Conservation (phyloP, 2,888 invertebrate genomes). For the Chromoteleia sp. region DNA sequence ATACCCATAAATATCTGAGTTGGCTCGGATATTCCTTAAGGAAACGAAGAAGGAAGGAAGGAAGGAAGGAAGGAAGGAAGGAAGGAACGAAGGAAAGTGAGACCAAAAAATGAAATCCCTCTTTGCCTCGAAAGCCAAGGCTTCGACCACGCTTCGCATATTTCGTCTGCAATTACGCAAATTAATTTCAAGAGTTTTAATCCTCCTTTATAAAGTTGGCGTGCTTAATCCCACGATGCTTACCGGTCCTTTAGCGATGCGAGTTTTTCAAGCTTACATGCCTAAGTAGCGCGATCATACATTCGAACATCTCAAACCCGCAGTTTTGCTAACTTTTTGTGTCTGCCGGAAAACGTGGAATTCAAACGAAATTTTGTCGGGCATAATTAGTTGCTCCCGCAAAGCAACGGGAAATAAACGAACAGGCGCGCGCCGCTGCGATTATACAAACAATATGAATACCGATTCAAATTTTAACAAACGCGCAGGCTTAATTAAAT, state of each 20-base stretch:
- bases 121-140: constrained; percentile 22
- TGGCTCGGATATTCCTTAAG: too few relatives aligned
- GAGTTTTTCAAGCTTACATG: constrained; percentile 63
- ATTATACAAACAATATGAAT: constrained; percentile 46
- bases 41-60: too few relatives aligned
- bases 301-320: constrained; percentile 43
- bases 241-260: constrained; percentile 53
- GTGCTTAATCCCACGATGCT: constrained; percentile 72
- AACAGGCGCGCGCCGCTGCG: constrained; percentile 23
- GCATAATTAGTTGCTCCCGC: constrained; percentile 35
- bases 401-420: constrained; percentile 39
- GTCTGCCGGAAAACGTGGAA: constrained; percentile 72
- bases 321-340: constrained; percentile 70
- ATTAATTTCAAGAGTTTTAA: constrained; percentile 77
- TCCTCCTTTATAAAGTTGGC: constrained; percentile 73
- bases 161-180: constrained; percentile 76
- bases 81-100: too few relatives aligned
- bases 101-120: constrained; percentile 44
- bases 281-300: constrained; percentile 22
- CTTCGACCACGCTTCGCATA: constrained; percentile 53
- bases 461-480: neutral
- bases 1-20: too few relatives aligned
- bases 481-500: constrained; percentile 29
- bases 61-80: too few relatives aligned
- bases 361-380: constrained; percentile 64